Base-by-base conservation (phyloP, 1,140 invertebrate genomes). In the Laupala kohalensis region DNA sequence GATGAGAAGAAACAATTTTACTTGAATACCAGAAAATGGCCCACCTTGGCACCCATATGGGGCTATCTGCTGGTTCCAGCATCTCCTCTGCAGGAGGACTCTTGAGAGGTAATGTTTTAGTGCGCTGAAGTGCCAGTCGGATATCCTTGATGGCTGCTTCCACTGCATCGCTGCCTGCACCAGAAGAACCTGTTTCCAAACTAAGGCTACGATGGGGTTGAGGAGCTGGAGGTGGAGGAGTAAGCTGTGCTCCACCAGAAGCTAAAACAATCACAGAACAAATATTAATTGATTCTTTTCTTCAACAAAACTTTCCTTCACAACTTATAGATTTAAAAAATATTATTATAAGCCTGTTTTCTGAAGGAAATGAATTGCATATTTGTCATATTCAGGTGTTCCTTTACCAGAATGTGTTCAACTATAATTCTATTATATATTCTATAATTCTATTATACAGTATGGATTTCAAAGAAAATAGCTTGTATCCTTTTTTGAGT, bases 121-220 rank as follows among this genome's bases (percentile, higher is more conserved):
- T 92, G 71, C 89, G 85, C 78, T 92, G 90, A 70, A 93, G 81
- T 4, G 91, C 90, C 75, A 91, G 85, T 73, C 89, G 86, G 75
- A 92, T 92, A 76, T 92, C 91, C 78, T 92, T 90, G 76, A 93
- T 91, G 24, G 90, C 90, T 73, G 90, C 89, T 77, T 92, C 90
- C 9, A 91, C 86, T 26, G 81, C 79, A 19, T 76, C 74, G 6
- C 77, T 63, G 67, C 26, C 53, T 12, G 25, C 27, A 53, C 28
- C 63, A 53, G 62, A 82, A 71, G 83, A 80, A 69, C 83, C 81
- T 53, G 37, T 19, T 65, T 73, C 74, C 9, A 63, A 19, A 69
- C 71, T 75, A 6, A 71, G 27, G 15, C 82, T 79, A n/a, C 84
- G 80, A 77, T 85, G 83, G 53, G 84, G 84, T 69, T 88, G 87